phyloP scores from a whole-genome alignment of 2,113 vertebrate species.

The Apteryx mantelli region DNA sequence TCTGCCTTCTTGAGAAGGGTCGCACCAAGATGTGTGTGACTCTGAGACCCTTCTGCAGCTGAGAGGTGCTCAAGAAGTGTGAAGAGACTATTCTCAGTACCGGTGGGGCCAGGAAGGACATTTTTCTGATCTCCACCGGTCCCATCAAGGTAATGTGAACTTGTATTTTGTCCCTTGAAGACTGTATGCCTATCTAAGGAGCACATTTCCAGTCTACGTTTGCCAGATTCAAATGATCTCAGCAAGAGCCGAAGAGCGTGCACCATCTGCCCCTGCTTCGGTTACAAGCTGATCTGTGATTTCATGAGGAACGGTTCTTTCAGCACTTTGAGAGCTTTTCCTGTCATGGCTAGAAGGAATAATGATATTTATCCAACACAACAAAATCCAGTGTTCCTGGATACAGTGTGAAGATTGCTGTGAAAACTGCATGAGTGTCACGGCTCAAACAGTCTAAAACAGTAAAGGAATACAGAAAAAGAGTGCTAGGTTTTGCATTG shows the following conservation, averaged over 20 bases:
- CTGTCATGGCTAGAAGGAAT: neutral
- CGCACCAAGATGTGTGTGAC: neutral
- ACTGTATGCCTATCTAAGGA: neutral
- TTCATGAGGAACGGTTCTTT: neutral
- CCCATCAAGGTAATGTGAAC: neutral
- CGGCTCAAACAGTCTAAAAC: neutral
- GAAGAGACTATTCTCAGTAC: neutral
- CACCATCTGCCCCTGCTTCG: conserved; percentile 26
- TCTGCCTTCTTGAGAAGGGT: neutral
- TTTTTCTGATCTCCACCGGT: neutral
- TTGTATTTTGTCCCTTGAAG: neutral
- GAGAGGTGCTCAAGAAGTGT: neutral
- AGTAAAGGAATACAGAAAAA: neutral
- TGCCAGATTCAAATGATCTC: neutral
- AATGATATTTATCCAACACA: neutral
- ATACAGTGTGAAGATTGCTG: neutral
- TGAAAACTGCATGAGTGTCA: neutral
- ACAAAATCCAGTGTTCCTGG: neutral
- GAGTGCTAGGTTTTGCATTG: neutral
- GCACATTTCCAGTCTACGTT: neutral
- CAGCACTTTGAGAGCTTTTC: neutral
- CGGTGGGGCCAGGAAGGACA: neutral
- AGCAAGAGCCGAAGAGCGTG: conserved; percentile 2
- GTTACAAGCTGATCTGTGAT: neutral
- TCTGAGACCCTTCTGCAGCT: neutral